Base-by-base conservation (phyloP, 2,888 invertebrate species). In the Agrenia bidenticulata region DNA sequence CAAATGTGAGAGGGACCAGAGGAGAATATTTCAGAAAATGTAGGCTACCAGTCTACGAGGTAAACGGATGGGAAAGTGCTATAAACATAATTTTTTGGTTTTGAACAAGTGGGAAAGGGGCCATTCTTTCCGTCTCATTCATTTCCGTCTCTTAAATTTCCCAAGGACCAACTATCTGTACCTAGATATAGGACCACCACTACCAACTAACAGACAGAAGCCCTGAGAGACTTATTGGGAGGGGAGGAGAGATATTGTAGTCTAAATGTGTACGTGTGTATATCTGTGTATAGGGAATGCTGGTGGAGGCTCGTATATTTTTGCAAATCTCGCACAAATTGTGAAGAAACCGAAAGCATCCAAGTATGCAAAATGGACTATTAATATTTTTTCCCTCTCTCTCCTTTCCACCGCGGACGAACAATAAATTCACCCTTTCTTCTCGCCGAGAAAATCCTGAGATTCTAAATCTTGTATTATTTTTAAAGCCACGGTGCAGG, bases 361-460 rank as follows among this genome's bases (percentile, higher is more conserved):
- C 56, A 9, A 56, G 26, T 32, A 55, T 26, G 27, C 55, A 26
- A 55, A 56, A 56, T 21, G 62, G 54, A 42, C 62, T 62, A 62
- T 62, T 62, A 62, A 56, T 56, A 62, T 62, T 62, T 62, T 54
- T 56, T 62, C 62, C 21, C 55, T 32, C 62, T 21, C 55, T 32
- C 32, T 32, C 32, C 32, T 32, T 32, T 32, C 32, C 32, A 11
- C 32, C 23, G 24, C 53, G 45, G 23, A 27, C 42, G 49, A 21
- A 51, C 17, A 39, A 58, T 51, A 58, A 57, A 51, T 63, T 58
- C 58, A 24, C 37, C 24, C 26, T 50, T 63, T 39, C 39, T 21
- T 17, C 49, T 23, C 24, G 15, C 50, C 15, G 15, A 45, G 45
- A 4, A 45, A 45, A 45, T 45, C 45, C 21, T 4, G 15, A 45